Evolutionary conservation across 2,113 vertebrate genomes (phyloP).

Genomic region (Lophius piscatorius): DNA sequence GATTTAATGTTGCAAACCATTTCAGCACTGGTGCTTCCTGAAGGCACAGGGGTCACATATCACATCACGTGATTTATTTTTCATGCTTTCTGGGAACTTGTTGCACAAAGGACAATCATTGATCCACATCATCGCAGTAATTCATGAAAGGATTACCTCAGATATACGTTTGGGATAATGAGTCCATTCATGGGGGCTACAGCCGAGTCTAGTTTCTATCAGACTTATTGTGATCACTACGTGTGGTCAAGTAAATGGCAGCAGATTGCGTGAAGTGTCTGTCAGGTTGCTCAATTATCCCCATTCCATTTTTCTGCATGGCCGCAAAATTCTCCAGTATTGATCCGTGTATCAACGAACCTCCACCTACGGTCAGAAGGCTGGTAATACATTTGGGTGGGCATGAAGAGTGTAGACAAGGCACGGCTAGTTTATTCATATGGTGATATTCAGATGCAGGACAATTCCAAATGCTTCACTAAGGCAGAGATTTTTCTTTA

Average conservation of each 20-base stretch:
- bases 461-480: no score
- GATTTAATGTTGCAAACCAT: conserved; percentile 28
- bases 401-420: no score
- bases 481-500: no score
- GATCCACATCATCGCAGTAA: conserved; percentile 40
- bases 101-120: conserved; percentile 50
- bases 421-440: no score
- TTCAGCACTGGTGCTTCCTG: conserved; percentile 20
- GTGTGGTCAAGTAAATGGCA: conserved; percentile 23
- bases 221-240: not conserved
- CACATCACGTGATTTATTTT: conserved; percentile 53
- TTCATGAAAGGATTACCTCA: no score
- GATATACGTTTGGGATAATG: no score
- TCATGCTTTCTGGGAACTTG: conserved; percentile 44
- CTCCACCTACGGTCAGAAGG: conserved; percentile 38
- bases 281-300: conserved; percentile 35
- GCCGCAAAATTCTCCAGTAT: conserved; percentile 56
- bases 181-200: no score
- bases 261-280: conserved; percentile 14
- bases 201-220: no score
- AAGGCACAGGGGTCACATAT: conserved; percentile 14
- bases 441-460: no score
- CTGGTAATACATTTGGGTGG: no score
- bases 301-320: conserved; percentile 30
- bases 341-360: conserved; percentile 59